Conservation (phyloP, 2,113 vertebrate genomes). For the Nothoprocta pentlandii region DNA sequence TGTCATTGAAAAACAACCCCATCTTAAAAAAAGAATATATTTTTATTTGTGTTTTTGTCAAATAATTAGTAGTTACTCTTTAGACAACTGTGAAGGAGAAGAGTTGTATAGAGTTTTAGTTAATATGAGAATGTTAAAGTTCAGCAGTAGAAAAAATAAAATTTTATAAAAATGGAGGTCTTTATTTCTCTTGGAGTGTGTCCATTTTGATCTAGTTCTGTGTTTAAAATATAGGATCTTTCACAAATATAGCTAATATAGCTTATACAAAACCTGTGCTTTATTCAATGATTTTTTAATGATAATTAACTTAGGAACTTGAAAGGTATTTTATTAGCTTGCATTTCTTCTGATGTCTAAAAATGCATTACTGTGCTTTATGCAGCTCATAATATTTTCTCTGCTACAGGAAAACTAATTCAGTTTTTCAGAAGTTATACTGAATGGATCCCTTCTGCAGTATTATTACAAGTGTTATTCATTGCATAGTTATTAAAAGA, state of each 20-base stretch:
- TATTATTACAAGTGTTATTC: slow-evolving; percentile 35
- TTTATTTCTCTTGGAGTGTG: background rate
- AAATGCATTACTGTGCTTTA: background rate
- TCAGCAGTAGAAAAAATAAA: background rate
- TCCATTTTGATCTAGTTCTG: background rate
- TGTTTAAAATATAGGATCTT: background rate
- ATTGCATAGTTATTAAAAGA: slow-evolving; percentile 61
- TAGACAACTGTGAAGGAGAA: background rate
- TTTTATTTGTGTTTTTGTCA: background rate
- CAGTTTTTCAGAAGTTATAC: background rate
- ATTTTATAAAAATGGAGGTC: background rate
- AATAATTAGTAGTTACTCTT: background rate
- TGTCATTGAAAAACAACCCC: background rate
- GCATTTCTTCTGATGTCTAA: background rate
- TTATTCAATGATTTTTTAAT: background rate
- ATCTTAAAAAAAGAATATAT: background rate
- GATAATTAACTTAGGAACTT: background rate
- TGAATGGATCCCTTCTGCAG: background rate
- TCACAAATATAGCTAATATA: background rate
- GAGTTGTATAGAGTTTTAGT: background rate
- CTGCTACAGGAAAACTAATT: background rate
- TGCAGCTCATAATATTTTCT: background rate
- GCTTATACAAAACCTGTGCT: background rate
- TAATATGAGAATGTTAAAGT: background rate
- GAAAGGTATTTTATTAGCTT: background rate